Percentiles rank a stretch among this genome's conserved stretches.
These are phyloP conservation scores for Urocolius indicus DNA, from an alignment of 2,113 vertebrate genomes.

Conservation along the genomic window DNA sequence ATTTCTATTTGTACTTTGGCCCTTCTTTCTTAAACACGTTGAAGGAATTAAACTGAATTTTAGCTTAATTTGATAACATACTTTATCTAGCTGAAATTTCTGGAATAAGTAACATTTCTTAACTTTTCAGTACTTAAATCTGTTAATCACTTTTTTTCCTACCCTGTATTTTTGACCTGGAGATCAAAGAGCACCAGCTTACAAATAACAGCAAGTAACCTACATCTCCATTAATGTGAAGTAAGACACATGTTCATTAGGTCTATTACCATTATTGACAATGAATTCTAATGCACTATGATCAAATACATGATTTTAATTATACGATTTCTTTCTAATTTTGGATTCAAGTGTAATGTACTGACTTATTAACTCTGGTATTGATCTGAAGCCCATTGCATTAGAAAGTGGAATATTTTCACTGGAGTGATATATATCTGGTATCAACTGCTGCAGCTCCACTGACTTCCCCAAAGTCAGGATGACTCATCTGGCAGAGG, in stretches of 20 bases:
- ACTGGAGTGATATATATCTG: not conserved
- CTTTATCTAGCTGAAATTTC: not conserved
- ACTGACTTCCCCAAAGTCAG: not conserved
- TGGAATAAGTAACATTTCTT: not conserved
- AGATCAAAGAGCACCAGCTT: not conserved
- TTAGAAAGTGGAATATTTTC: not conserved
- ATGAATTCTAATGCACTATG: not conserved
- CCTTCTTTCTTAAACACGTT: not conserved
- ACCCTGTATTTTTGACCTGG: not conserved
- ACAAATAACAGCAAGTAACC: not conserved
- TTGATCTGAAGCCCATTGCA: not conserved
- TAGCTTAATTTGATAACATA: not conserved
- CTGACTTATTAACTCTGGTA: not conserved
- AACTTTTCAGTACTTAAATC: not conserved
- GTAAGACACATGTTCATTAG: not conserved
- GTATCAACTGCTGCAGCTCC: not conserved
- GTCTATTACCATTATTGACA: not conserved
- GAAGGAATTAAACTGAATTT: not conserved
- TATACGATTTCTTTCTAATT: not conserved
- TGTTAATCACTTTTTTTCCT: not conserved
- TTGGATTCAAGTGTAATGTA: not conserved
- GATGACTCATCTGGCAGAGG: not conserved
- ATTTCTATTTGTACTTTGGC: not conserved
- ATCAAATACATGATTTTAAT: not conserved
- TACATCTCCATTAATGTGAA: not conserved